phyloP scores from a whole-genome alignment of 2,888 invertebrate genomes.

The Cerceris ruficornis region DNA sequence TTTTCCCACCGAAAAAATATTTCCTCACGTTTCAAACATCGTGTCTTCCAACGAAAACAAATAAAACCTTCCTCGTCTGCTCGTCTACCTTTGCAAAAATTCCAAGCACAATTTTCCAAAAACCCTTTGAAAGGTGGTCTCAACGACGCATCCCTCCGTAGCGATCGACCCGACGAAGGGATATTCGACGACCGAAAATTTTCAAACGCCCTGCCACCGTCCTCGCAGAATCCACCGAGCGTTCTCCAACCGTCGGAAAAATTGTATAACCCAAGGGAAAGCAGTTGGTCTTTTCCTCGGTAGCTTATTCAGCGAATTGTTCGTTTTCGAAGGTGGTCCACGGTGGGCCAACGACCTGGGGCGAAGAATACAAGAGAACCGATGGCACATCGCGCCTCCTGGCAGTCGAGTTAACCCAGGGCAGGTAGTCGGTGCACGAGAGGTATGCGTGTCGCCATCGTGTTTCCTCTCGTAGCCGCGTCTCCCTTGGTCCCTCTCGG shows the following conservation, averaged over 20 bases:
- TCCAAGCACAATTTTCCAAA: too few relatives aligned
- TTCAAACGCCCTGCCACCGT: too few relatives aligned
- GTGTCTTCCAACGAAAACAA: too few relatives aligned
- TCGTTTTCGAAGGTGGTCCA: constrained; percentile 23
- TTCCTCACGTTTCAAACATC: too few relatives aligned
- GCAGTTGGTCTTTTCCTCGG: not conserved
- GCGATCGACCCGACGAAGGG: too few relatives aligned
- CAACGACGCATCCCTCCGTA: too few relatives aligned
- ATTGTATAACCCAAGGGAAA: not conserved
- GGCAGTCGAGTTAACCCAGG: constrained; percentile 58
- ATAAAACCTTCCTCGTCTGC: too few relatives aligned
- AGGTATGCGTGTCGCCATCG: constrained; percentile 63
- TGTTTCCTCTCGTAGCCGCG: constrained; percentile 34
- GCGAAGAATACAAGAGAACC: constrained; percentile 33
- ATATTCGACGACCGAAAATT: too few relatives aligned
- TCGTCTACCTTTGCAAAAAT: too few relatives aligned
- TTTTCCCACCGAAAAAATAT: too few relatives aligned
- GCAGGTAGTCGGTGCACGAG: constrained; percentile 62
- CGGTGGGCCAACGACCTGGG: constrained; percentile 42
- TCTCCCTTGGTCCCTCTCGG: constrained; percentile 18
- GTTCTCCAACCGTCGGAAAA: not conserved
- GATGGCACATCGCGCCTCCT: constrained; percentile 30
- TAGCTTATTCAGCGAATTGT: constrained; percentile 40
- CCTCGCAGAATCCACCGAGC: not conserved
- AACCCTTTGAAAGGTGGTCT: too few relatives aligned